These are phyloP conservation scores for Pagetopsis macropterus DNA, from an alignment of 2,797 vertebrate genomes.

Conservation along the genomic window DNA sequence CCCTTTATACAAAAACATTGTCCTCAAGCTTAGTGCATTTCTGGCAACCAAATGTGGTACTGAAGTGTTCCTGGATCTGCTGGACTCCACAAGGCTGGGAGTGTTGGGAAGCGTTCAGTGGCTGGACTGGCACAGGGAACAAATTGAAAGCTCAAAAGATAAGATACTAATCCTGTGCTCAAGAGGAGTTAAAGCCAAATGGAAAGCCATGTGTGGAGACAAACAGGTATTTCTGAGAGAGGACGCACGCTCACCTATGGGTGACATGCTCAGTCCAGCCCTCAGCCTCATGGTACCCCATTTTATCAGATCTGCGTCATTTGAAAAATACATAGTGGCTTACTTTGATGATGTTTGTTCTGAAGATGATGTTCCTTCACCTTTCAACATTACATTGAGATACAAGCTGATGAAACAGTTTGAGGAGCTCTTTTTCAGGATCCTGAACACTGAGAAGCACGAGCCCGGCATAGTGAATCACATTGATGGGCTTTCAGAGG, in stretches of 20 bases:
- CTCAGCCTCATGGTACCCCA: slow-evolving; percentile 89
- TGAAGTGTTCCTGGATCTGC: slow-evolving; percentile 90
- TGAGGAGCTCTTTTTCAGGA: slow-evolving; percentile 92
- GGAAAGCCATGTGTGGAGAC: slow-evolving; percentile 91
- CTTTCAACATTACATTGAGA: slow-evolving; percentile 87
- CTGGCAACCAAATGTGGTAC: slow-evolving; percentile 88
- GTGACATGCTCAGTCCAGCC: slow-evolving; percentile 92
- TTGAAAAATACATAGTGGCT: slow-evolving; percentile 91
- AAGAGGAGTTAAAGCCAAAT: slow-evolving; percentile 90
- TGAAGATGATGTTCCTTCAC: slow-evolving; percentile 87
- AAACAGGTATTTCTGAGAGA: slow-evolving; percentile 82
- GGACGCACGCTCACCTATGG: slow-evolving; percentile 81
- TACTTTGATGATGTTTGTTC: slow-evolving; percentile 89
- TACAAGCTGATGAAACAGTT: slow-evolving; percentile 93
- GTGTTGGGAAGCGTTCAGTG: slow-evolving; percentile 88
- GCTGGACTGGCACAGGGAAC: slow-evolving; percentile 89
- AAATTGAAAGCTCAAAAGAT: slow-evolving; percentile 85
- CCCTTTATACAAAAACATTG: slow-evolving; percentile 87
- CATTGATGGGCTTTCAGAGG: slow-evolving; percentile 82
- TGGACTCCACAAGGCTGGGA: slow-evolving; percentile 86
- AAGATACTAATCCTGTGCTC: slow-evolving; percentile 95
- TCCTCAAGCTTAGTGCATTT: slow-evolving; percentile 92
- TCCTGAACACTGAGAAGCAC: slow-evolving; percentile 90
- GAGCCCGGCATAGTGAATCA: slow-evolving; percentile 87
- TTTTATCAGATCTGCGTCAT: slow-evolving; percentile 86